Evolutionary conservation across 2,888 invertebrate genomes (phyloP), one percentile per base, ranked within the genome.

Genomic region (Tricholauxania praeusta): DNA sequence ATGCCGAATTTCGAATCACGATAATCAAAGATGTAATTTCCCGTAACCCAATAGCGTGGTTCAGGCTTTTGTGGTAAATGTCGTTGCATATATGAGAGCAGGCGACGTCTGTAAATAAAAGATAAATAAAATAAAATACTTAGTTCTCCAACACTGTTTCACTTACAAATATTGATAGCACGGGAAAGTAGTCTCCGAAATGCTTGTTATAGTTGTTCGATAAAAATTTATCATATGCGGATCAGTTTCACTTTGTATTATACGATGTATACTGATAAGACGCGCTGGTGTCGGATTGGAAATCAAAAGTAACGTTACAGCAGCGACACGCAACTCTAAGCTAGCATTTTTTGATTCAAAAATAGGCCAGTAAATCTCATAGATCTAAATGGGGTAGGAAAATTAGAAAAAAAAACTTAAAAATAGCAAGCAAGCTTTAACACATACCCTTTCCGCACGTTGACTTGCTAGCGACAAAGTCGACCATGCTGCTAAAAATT

Each of bases 21-120:
- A 79, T 91, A 91, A 75, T 92, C 93, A 78, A 93, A 89, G 72
- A 93, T 89, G 81, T 92, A 92, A 84, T 93, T 93, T 47, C 92
- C 93, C 0, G 93, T 93, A 0, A 91, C 90, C 90, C 93, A 92
- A 79, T 90, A 90, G 7, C 90, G 88, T 12, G 87, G 84, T 1
- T 89, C 88, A 10, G 89, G 89, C 0, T 91, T 90, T 78, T 89
- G 89, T 0, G 89, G 89, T 66, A 93, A 88, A 78, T 92, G 90
- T 48, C 91, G 90, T 3, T 90, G 89, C 75, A 93, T 89, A 79
- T 93, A 92, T 0, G 91, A 90, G 0, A 92, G 89, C 78, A 91
- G 89, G 74, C 89, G 89, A 0, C 92, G 90, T 49, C 93, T 93
- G 82, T 1, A 53, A 55, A 3, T 0, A 14, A 47, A 57, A 65